Percentiles rank a stretch among this genome's conserved stretches.
Conservation (phyloP, 2,113 vertebrate genomes). For the Halichoerus grypus region DNA sequence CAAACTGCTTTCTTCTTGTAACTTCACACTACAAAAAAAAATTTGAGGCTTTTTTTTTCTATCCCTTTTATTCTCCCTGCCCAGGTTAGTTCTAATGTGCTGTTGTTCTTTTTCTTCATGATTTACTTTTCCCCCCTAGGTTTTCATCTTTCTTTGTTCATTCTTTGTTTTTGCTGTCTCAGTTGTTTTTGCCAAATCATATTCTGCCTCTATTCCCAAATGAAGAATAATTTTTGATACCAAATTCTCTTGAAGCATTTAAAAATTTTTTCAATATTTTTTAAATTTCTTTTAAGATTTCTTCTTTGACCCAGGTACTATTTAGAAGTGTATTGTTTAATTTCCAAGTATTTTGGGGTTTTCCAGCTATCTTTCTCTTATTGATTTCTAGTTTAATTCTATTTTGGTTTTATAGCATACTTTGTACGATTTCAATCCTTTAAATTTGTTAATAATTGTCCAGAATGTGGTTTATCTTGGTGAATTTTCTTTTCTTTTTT, state of each 20-base stretch:
- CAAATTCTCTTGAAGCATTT: slow-evolving; percentile 9
- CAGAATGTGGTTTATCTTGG: background rate
- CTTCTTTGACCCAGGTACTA: background rate
- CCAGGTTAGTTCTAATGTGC: background rate
- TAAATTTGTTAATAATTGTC: background rate
- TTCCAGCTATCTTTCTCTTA: background rate
- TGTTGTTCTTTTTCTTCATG: background rate
- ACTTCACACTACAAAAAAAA: background rate
- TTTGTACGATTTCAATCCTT: background rate
- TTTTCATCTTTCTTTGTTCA: background rate
- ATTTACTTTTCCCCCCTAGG: background rate
- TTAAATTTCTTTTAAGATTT: background rate
- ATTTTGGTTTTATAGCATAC: background rate
- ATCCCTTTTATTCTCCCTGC: background rate
- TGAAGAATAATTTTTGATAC: background rate
- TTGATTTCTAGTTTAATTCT: background rate
- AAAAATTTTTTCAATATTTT: background rate
- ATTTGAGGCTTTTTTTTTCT: background rate
- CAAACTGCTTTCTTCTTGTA: background rate
- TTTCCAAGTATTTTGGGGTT: background rate
- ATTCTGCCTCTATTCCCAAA: background rate
- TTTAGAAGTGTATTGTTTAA: background rate
- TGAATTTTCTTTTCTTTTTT: background rate
- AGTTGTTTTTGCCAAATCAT: background rate
- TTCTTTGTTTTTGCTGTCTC: background rate